Evolutionary conservation across 1,140 invertebrate genomes (phyloP).

Genomic region (Heterodera carotae): DNA sequence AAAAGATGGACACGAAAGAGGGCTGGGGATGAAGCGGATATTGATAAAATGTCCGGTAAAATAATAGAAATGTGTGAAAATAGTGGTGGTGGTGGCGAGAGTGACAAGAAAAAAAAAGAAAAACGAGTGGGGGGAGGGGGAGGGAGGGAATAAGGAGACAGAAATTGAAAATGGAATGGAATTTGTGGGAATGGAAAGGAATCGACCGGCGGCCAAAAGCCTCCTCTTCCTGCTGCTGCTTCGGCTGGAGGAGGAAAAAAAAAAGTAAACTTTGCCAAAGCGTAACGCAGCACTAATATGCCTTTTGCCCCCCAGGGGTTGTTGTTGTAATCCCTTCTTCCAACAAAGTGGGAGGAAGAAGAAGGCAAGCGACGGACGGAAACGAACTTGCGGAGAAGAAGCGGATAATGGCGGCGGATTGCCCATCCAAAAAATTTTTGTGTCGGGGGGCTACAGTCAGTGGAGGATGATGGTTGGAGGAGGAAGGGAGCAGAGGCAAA

Average conservation of each 20-base stretch:
- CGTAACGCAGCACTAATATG: background rate
- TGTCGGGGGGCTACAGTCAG: too few species aligned
- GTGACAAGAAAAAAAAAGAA: too few species aligned
- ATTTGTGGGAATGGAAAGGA: background rate
- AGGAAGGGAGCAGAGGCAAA: background rate
- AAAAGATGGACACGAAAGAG: too few species aligned
- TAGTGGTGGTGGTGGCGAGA: too few species aligned
- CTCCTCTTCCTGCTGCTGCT: background rate
- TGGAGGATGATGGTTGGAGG: too few species aligned
- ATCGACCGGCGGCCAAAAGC: background rate
- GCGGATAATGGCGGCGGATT: background rate
- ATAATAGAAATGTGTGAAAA: too few species aligned
- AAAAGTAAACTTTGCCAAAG: conserved; percentile 5
- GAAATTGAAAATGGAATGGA: background rate
- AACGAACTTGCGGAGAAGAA: background rate
- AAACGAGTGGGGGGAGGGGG: too few species aligned
- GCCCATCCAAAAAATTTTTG: too few species aligned
- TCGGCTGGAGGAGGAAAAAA: too few species aligned
- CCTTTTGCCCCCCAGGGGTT: background rate
- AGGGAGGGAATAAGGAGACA: background rate
- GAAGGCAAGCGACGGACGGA: background rate
- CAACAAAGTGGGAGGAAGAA: background rate
- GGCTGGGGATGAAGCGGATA: too few species aligned
- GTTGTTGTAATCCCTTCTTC: background rate
- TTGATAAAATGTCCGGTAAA: too few species aligned